Conservation (phyloP, 1,140 invertebrate species). For the Mya arenaria region DNA sequence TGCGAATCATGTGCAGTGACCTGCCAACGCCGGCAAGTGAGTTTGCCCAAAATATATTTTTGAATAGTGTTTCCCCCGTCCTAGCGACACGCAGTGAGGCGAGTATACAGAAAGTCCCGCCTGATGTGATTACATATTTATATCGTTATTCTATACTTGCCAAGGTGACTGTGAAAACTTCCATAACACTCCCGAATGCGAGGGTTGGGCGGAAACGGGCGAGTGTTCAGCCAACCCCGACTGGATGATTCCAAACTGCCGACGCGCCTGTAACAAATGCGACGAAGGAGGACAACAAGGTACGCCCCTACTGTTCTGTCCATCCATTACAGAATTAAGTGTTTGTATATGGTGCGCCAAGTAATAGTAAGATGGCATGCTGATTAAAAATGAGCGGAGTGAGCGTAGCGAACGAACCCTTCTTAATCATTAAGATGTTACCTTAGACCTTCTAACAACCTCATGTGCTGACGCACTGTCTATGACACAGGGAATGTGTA, state of each 20-base stretch:
- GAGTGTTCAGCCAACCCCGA: conserved; percentile 68
- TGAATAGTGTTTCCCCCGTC: too few species aligned
- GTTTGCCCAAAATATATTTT: too few species aligned
- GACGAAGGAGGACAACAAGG: conserved; percentile 25
- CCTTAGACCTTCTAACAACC: not conserved
- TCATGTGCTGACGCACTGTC: not conserved
- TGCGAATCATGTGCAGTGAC: too few species aligned
- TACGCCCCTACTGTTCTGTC: not conserved
- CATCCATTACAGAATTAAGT: not conserved
- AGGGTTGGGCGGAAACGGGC: conserved; percentile 55
- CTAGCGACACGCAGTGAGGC: too few species aligned
- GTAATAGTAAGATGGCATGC: not conserved
- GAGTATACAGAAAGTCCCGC: too few species aligned
- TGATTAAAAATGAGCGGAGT: not conserved
- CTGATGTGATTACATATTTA: too few species aligned
- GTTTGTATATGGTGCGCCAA: not conserved
- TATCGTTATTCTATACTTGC: too few species aligned
- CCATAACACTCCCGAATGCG: conserved; percentile 57
- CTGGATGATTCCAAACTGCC: conserved; percentile 74
- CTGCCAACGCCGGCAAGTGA: too few species aligned
- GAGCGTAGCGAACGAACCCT: not conserved
- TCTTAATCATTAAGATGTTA: not conserved
- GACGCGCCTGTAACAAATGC: conserved; percentile 67
- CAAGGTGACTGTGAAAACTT: conserved; percentile 59
- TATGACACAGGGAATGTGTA: too few species aligned